Percentiles rank a stretch among this genome's conserved stretches.
Evolutionary conservation across 1,140 invertebrate species (phyloP).

Genomic region (Calephelis virginiensis): DNA sequence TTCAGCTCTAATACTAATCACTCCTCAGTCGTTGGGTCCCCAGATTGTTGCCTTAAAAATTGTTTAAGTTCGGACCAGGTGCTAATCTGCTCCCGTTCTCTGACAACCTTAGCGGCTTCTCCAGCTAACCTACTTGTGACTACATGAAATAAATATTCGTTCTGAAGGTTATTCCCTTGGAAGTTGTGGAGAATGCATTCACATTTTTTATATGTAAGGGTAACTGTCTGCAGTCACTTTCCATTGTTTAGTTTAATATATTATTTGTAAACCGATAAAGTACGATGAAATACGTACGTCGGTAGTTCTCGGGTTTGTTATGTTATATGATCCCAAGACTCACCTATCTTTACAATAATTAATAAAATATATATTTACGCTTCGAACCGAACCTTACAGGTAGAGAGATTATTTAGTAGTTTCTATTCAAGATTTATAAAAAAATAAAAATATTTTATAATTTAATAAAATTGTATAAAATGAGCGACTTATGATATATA

Average conservation of each 20-base stretch:
- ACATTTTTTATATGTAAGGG: not conserved
- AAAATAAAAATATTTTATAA: not conserved
- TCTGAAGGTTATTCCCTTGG: conserved; percentile 2
- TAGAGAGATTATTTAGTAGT: not conserved
- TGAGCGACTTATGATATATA: not conserved
- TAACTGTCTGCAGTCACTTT: conserved; percentile 3
- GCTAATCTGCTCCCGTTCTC: conserved; percentile 19
- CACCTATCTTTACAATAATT: too few relatives aligned
- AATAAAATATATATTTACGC: too few relatives aligned
- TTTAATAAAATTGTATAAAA: not conserved
- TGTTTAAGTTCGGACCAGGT: conserved; percentile 10
- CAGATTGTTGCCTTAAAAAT: not conserved
- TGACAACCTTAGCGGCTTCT: conserved; percentile 19
- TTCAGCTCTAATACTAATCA: too few relatives aligned
- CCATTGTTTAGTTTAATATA: conserved; percentile 1
- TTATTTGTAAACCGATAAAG: not conserved
- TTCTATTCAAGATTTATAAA: conserved; percentile 5
- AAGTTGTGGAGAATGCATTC: not conserved
- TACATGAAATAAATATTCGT: conserved; percentile 21
- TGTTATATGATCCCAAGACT: too few relatives aligned
- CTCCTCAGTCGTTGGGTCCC: too few relatives aligned
- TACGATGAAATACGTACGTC: not conserved
- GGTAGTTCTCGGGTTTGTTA: not conserved
- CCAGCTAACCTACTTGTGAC: conserved; percentile 15
- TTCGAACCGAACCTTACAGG: not conserved